phyloP scores from a whole-genome alignment of 2,113 vertebrate species.

The Psammodynastes pulverulentus region DNA sequence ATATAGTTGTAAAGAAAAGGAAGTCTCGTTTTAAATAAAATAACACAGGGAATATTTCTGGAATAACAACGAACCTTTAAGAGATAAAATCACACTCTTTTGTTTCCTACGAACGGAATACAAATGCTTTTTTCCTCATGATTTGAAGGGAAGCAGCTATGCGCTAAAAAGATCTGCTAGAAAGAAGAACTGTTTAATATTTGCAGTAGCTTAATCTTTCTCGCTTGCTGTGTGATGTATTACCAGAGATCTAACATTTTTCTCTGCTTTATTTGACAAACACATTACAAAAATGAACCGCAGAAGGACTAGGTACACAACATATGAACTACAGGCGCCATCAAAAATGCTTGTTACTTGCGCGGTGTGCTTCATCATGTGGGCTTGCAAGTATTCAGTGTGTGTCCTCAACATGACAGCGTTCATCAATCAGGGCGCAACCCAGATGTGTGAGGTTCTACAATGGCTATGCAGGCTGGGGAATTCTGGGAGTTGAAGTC shows the following conservation, averaged over 20 bases:
- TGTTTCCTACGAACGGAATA: slow-evolving; percentile 54
- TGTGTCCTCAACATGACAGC: background rate
- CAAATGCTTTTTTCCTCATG: slow-evolving; percentile 51
- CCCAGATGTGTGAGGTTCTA: background rate
- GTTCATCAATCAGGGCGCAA: background rate
- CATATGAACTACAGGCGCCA: background rate
- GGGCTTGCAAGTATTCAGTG: background rate
- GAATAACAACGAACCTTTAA: slow-evolving; percentile 58
- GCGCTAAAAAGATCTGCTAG: slow-evolving; percentile 49
- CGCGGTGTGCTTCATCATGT: background rate
- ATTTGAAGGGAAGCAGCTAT: slow-evolving; percentile 53
- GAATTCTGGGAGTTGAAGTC: background rate
- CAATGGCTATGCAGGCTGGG: background rate
- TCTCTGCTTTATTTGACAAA: slow-evolving; percentile 12
- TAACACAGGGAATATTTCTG: slow-evolving; percentile 58
- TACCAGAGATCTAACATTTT: slow-evolving; percentile 4
- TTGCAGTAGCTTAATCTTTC: slow-evolving; percentile 47
- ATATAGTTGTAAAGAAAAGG: slow-evolving; percentile 47
- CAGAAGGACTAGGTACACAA: background rate
- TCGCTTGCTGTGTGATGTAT: slow-evolving; percentile 39
- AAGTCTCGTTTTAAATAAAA: slow-evolving; percentile 52
- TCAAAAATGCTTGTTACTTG: background rate
- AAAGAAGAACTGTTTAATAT: slow-evolving; percentile 60
- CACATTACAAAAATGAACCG: slow-evolving; percentile 18
- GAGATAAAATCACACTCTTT: slow-evolving; percentile 58